These are phyloP conservation scores for Ophiothrix spiculata DNA, from an alignment of 35 echinoderm and acorn worm species.

Conservation along the genomic window DNA sequence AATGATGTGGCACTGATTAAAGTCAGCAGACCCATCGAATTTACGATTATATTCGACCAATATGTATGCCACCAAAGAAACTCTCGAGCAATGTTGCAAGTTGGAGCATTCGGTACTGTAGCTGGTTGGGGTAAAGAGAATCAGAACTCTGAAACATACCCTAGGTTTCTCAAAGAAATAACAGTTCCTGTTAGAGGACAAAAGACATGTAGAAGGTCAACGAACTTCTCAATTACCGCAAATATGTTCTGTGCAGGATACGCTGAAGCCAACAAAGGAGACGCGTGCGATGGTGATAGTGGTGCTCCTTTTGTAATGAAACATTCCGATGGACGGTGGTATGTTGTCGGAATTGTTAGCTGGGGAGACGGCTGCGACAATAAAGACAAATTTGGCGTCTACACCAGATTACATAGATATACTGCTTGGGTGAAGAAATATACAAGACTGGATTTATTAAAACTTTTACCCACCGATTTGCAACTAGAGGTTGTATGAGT, in stretches of 20 bases:
- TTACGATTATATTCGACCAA: constrained; percentile 72
- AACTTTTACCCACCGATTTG: not conserved
- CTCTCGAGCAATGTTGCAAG: constrained; percentile 39
- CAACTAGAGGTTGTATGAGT: constrained; percentile 6
- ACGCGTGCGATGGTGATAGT: constrained; percentile 57
- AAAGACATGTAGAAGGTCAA: constrained; percentile 52
- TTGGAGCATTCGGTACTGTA: constrained; percentile 37
- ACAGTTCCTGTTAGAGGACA: constrained; percentile 46
- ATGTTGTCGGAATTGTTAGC: constrained; percentile 31
- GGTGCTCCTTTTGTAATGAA: constrained; percentile 46
- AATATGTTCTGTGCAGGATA: constrained; percentile 95
- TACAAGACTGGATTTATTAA: constrained; percentile 30
- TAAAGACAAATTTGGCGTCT: constrained; percentile 70
- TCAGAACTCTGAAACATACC: not conserved
- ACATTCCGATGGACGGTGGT: constrained; percentile 36
- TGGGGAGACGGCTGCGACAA: constrained; percentile 67
- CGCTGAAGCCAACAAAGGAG: constrained; percentile 30
- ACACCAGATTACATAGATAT: constrained; percentile 62
- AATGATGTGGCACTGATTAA: constrained; percentile 70
- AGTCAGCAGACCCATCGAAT: constrained; percentile 58
- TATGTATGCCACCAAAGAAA: constrained; percentile 73
- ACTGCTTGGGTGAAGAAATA: constrained; percentile 73
- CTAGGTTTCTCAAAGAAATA: constrained; percentile 73
- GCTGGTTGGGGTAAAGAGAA: constrained; percentile 66
- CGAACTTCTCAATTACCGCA: constrained; percentile 48